Base-by-base conservation (phyloP, 2,888 invertebrate species). In the Heliconius ethilla region DNA sequence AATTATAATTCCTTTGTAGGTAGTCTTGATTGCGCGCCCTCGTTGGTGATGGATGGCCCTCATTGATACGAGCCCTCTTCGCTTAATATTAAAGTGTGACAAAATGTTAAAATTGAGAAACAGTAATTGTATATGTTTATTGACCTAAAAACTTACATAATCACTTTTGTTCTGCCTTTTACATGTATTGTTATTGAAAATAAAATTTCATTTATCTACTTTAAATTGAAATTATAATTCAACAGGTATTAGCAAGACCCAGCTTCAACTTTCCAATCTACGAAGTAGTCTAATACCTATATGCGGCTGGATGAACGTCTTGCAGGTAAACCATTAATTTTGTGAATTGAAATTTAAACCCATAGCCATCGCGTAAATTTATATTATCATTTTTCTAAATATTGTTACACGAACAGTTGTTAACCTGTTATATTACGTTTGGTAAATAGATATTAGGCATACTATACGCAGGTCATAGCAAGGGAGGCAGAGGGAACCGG, bases 31-130 rank as follows among this genome's bases (percentile, higher is more conserved):
- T 88, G 86, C 85, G 86, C 87, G 87, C 86, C 86, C 87, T 88
- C 89, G 87, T 87, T 87, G 88, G 86, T 83, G 81, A 80, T 82
- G 73, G 81, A 84, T 83, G 75, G 80, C 82, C 76, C 84, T 83
- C 77, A 76, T 89, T 81, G 75, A 81, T 81, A 82, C 82, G 83
- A 90, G 90, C 81, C 84, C 89, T 84, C 91, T 90, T 81, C 80
- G 84, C 86, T 85, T 83, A 87, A 87, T 86, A 89, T 89, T 75
- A 89, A 91, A 92, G 90, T 91, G 91, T 89, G 87, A 87, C 89
- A 91, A 92, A 59, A 91, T 90, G 91, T 91, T 88, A 89, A 90
- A 91, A 86, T 90, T 89, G 83, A 87, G 40, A 63, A 62, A 18
- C 63, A 40, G 22, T 51, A 22, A 51, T 51, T 51, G 6, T 22